Evolutionary conservation across 92 coral and sea anemone genomes (phyloP).

Genomic region (Muricea muricata): DNA sequence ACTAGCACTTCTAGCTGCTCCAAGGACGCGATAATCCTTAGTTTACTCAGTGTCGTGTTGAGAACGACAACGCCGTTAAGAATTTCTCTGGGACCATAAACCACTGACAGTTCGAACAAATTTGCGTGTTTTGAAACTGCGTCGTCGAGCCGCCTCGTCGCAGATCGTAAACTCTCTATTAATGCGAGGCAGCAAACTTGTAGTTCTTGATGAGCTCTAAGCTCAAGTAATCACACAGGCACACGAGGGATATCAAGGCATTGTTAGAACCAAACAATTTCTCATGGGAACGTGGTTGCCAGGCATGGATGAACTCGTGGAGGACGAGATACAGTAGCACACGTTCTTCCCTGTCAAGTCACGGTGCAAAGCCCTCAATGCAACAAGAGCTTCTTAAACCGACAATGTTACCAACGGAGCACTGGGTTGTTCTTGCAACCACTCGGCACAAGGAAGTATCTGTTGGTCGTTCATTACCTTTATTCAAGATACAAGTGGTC

Average conservation of each 20-base stretch:
- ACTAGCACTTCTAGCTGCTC: too few relatives aligned
- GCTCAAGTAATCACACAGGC: background rate
- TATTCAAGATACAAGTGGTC: background rate
- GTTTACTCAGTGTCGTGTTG: too few relatives aligned
- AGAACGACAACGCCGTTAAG: too few relatives aligned
- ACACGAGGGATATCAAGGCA: background rate
- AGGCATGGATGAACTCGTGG: background rate
- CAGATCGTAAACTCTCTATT: too few relatives aligned
- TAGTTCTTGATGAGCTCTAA: background rate
- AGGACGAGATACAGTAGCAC: background rate
- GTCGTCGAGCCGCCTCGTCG: too few relatives aligned
- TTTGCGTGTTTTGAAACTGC: too few relatives aligned
- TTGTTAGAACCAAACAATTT: background rate
- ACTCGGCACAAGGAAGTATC: background rate
- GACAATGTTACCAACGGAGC: background rate
- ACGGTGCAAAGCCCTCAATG: background rate
- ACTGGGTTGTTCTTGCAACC: background rate
- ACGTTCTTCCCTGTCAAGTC: background rate
- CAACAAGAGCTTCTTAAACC: background rate
- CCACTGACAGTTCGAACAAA: too few relatives aligned
- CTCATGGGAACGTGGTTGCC: background rate
- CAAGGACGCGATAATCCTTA: too few relatives aligned
- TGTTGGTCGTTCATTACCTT: background rate
- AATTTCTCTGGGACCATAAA: too few relatives aligned
- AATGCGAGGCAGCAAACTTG: background rate